phyloP scores from a whole-genome alignment of 1,140 invertebrate species.

The Diorhabda carinulata region DNA sequence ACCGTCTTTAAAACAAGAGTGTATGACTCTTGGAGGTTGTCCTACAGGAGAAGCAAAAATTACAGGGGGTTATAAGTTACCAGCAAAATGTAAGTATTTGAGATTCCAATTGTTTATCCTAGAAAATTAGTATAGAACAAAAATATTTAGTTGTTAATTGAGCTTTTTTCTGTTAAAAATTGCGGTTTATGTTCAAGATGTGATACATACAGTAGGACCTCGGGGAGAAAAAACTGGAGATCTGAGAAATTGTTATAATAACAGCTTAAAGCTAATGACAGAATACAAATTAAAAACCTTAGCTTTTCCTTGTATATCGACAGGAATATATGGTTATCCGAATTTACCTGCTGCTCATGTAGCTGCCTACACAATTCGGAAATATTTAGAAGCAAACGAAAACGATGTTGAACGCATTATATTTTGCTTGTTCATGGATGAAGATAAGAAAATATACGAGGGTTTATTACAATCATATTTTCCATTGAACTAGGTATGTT shows the following conservation, averaged over 20 bases:
- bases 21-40: constrained; percentile 67
- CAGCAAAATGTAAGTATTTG: constrained; percentile 64
- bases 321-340: constrained; percentile 83
- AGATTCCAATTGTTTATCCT: too few species aligned
- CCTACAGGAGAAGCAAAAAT: constrained; percentile 75
- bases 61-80: constrained; percentile 73
- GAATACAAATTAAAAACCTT: constrained; percentile 64
- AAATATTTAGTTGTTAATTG: too few species aligned
- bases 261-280: constrained; percentile 57
- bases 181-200: constrained; percentile 55
- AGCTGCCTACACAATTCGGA: constrained; percentile 62
- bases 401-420: constrained; percentile 70
- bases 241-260: constrained; percentile 67
- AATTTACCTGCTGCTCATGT: constrained; percentile 70
- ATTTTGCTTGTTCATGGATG: constrained; percentile 73
- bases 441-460: constrained; percentile 72
- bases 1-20: constrained; percentile 64
- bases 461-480: constrained; percentile 71
- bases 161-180: too few species aligned
- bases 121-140: too few species aligned
- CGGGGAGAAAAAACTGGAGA: constrained; percentile 63
- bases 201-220: constrained; percentile 82
- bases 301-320: constrained; percentile 84
- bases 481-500: constrained; percentile 42
- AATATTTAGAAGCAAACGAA: constrained; percentile 62